A percentile compares a stretch with the other conserved stretches of the same genome.
Evolutionary conservation across 2,113 vertebrate genomes (phyloP).

Genomic region (Dasyurus viverrinus): DNA sequence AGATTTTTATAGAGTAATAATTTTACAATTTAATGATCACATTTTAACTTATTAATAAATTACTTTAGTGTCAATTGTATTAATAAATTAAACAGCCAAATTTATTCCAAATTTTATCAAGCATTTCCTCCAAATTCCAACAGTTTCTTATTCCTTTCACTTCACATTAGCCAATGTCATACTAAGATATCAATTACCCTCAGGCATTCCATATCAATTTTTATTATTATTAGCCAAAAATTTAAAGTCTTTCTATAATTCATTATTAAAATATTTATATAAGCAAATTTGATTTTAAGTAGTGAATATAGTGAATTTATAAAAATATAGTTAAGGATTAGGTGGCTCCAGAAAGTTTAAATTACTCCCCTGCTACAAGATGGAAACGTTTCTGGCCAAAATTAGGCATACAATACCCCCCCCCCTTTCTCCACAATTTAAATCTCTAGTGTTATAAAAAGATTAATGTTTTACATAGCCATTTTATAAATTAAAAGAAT

Average conservation of each 20-base stretch:
- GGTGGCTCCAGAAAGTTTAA: not conserved
- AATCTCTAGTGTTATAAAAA: not conserved
- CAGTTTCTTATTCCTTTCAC: slow-evolving; percentile 5
- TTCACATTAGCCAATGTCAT: slow-evolving; percentile 30
- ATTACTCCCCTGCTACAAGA: not conserved
- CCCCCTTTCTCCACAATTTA: not conserved
- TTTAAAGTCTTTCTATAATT: not conserved
- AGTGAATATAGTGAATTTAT: not conserved
- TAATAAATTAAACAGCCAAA: not conserved
- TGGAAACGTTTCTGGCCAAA: not conserved
- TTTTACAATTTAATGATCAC: not conserved
- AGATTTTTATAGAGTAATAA: not conserved
- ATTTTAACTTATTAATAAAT: not conserved
- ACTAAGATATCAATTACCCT: slow-evolving; percentile 45
- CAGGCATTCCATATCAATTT: slow-evolving; percentile 18
- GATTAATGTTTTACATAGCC: not conserved
- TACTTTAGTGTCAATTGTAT: too few species aligned
- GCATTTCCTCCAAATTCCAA: slow-evolving; percentile 3
- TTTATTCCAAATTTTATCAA: not conserved
- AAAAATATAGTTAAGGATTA: not conserved
- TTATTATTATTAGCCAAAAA: too few species aligned
- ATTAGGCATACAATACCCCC: not conserved
- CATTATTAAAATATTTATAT: slow-evolving; percentile 9
- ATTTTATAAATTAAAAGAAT: not conserved
- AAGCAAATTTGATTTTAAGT: not conserved